Evolutionary conservation across 2,888 invertebrate genomes (phyloP).

Genomic region (Adelphocoris suturalis): DNA sequence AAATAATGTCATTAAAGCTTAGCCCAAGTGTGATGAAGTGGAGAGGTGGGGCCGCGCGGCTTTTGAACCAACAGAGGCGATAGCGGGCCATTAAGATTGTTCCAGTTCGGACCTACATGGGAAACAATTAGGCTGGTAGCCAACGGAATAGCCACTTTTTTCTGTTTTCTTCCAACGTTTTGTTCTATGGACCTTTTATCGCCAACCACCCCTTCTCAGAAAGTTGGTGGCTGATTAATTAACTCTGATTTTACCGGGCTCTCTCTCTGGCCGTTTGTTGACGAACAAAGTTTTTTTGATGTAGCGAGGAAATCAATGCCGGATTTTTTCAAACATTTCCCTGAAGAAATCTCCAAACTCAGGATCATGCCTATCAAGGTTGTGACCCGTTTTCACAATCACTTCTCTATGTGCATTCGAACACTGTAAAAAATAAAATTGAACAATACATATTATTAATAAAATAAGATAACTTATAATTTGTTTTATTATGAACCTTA

Average conservation of each 20-base stretch:
- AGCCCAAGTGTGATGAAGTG: slow-evolving; percentile 44
- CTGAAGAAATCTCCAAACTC: background rate
- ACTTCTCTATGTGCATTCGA: too few species aligned
- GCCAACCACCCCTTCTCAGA: background rate
- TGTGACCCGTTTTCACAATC: too few species aligned
- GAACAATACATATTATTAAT: too few species aligned
- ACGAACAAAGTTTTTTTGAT: background rate
- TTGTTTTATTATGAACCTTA: too few species aligned
- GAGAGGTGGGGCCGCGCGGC: background rate
- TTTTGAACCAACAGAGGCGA: slow-evolving; percentile 33
- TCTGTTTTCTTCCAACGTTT: slow-evolving; percentile 3
- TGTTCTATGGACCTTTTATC: background rate
- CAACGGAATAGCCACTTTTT: slow-evolving; percentile 20
- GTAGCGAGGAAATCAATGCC: background rate
- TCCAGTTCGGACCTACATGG: slow-evolving; percentile 33
- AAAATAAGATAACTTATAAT: too few species aligned
- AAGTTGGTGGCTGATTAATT: slow-evolving; percentile 1
- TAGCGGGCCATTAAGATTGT: slow-evolving; percentile 25
- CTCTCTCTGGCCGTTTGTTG: background rate
- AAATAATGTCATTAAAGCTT: slow-evolving; percentile 50
- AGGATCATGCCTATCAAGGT: too few species aligned
- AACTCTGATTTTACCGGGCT: background rate
- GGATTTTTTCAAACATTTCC: background rate
- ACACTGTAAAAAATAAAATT: too few species aligned
- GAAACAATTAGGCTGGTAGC: slow-evolving; percentile 37